A percentile compares a stretch with the other conserved stretches of the same genome.
Conservation (phyloP, 2,888 invertebrate genomes). For the Spilosoma lubricipeda region DNA sequence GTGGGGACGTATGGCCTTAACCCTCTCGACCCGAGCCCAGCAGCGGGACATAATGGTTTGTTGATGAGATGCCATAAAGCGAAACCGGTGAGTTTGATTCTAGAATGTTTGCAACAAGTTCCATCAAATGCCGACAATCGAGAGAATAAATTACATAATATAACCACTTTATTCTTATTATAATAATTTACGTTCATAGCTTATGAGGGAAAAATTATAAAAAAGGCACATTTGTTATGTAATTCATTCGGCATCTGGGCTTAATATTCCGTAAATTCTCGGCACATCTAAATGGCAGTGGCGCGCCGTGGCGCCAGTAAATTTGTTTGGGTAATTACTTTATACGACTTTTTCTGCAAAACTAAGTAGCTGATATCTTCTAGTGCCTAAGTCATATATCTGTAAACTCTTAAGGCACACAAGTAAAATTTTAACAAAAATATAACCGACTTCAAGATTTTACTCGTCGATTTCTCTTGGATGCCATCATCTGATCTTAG, state of each 20-base stretch:
- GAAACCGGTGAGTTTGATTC: too few relatives aligned
- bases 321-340: conserved; percentile 42
- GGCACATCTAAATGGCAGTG: conserved; percentile 27
- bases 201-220: neutral
- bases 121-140: too few relatives aligned
- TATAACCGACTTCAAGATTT: too few relatives aligned
- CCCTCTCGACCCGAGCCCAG: too few relatives aligned
- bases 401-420: neutral
- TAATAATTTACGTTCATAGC: neutral
- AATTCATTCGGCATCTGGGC: conserved; percentile 13
- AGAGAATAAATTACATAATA: neutral
- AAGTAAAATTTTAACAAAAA: too few relatives aligned
- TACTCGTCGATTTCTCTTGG: too few relatives aligned
- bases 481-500: too few relatives aligned
- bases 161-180: neutral
- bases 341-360: conserved; percentile 33
- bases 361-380: neutral
- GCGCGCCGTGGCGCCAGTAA: conserved; percentile 26
- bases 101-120: too few relatives aligned
- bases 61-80: too few relatives aligned
- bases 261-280: conserved; percentile 24
- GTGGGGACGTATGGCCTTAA: too few relatives aligned
- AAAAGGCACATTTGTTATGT: conserved; percentile 2
- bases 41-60: too few relatives aligned
- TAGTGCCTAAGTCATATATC: neutral